Conservation (phyloP, 2,888 invertebrate species). For the Ochlodes sylvanus region DNA sequence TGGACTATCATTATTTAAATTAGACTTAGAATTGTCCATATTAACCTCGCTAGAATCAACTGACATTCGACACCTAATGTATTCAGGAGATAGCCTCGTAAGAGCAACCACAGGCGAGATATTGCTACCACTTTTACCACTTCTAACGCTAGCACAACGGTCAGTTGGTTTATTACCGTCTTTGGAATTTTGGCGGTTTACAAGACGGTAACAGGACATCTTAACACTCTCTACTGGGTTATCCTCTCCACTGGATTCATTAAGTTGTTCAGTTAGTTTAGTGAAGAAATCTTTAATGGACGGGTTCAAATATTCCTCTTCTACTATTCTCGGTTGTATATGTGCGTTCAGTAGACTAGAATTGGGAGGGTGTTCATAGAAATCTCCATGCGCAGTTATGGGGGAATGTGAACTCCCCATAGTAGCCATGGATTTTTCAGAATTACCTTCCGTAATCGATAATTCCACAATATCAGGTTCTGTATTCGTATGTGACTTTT, state of each 20-base stretch:
- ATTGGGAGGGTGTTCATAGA: conserved; percentile 61
- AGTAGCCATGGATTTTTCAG: conserved; percentile 60
- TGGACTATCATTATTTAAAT: not conserved
- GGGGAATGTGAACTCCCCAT: conserved; percentile 51
- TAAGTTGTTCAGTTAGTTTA: conserved; percentile 54
- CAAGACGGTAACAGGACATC: too few species aligned
- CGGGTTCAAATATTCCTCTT: conserved; percentile 54
- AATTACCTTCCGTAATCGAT: conserved; percentile 42
- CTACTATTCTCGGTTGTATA: conserved; percentile 56
- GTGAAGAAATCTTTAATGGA: conserved; percentile 58
- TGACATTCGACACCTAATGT: conserved; percentile 33
- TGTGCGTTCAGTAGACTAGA: conserved; percentile 49
- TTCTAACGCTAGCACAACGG: not conserved
- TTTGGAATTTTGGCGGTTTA: not conserved
- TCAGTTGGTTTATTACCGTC: conserved; percentile 2
- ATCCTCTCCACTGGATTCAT: conserved; percentile 28
- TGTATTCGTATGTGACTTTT: not conserved
- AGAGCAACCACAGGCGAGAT: conserved; percentile 40
- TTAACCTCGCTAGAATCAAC: not conserved
- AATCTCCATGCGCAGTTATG: conserved; percentile 66
- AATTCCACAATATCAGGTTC: conserved; percentile 28
- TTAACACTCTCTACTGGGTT: not conserved
- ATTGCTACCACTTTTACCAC: not conserved
- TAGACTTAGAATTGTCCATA: not conserved
- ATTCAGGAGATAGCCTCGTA: conserved; percentile 42